Conservation (phyloP, 2,888 invertebrate species). For the Auanema freiburgensis region DNA sequence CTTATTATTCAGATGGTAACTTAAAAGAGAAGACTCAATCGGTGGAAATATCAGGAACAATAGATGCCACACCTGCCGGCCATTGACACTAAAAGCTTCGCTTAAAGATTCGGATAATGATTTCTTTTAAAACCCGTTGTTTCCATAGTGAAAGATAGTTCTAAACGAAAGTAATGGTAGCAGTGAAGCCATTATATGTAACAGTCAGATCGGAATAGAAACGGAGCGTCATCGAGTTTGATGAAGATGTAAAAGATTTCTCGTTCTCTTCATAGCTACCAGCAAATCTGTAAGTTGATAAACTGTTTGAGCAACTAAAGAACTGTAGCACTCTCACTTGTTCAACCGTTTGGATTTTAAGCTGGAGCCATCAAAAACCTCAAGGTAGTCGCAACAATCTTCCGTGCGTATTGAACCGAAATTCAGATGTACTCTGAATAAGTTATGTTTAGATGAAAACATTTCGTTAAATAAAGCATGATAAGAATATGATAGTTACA, state of each 20-base stretch:
- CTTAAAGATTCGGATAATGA: too few relatives aligned
- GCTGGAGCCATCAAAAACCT: slow-evolving; percentile 14
- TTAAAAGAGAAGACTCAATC: too few relatives aligned
- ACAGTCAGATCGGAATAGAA: slow-evolving; percentile 18
- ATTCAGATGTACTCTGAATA: slow-evolving; percentile 10
- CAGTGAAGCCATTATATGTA: slow-evolving; percentile 11
- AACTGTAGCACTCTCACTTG: slow-evolving; percentile 9
- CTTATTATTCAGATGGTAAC: too few relatives aligned
- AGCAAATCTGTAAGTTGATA: slow-evolving; percentile 10
- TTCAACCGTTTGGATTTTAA: neutral
- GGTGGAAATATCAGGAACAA: too few relatives aligned
- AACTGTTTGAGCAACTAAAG: neutral
- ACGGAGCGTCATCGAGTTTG: slow-evolving; percentile 7
- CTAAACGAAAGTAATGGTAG: slow-evolving; percentile 1
- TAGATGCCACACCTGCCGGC: too few relatives aligned
- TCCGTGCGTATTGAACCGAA: slow-evolving; percentile 12
- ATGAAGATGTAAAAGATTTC: neutral
- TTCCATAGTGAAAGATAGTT: neutral
- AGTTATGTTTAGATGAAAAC: neutral
- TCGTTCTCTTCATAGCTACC: slow-evolving; percentile 5
- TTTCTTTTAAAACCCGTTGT: too few relatives aligned
- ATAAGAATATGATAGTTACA: neutral
- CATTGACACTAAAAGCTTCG: too few relatives aligned
- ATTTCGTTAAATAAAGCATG: neutral
- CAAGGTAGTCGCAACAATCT: slow-evolving; percentile 17